Evolutionary conservation across 1,140 invertebrate genomes (phyloP), one percentile per base, ranked within the genome.

Genomic region (Penaeus japonicus): DNA sequence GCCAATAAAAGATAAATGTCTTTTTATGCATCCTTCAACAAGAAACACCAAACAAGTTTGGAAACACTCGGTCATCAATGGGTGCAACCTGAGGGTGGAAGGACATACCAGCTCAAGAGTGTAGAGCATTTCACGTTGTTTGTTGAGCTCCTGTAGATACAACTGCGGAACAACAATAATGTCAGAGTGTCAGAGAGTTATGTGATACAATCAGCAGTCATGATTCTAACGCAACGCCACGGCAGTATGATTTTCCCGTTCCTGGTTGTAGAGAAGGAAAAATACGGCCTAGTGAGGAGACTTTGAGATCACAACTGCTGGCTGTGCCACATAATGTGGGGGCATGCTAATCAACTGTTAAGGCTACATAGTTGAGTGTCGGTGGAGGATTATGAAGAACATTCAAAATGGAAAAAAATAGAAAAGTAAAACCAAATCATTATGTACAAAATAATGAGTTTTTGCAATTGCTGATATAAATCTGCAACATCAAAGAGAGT

Each of bases 111-210:
- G 94, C 94, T 96, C 96, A 92, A 96, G 95, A 93, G 96, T 96
- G 94, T 96, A 95, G 93, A 96, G 94, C 93, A 96, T 94, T 94
- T 96, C 96, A 94, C 95, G 95, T 93, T 96, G 96, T 94, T 96
- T 96, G 94, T 95, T 96, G 94, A 97, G 95, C 95, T 97, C 96
- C 94, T 96, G 95, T 94, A 96, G 95, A 94, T 95, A 96, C 93
- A 95, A 95, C 95, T 96, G 95, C 78, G 91, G 90, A 90, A 84
- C 73, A 88, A 87, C 73, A 85, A 89, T 84, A 87, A 87, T 78
- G 86, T 82, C 86, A 88, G 86, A 82, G 86, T 88, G 88, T 89
- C 57, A 85, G 87, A 83, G 78, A 82, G 75, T 85, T 65, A 84
- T 77, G 80, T 57, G 65, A 81, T 57, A 47, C 27, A 81, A 83